phyloP scores from a whole-genome alignment of 2,113 vertebrate genomes.

The Panthera leo region DNA sequence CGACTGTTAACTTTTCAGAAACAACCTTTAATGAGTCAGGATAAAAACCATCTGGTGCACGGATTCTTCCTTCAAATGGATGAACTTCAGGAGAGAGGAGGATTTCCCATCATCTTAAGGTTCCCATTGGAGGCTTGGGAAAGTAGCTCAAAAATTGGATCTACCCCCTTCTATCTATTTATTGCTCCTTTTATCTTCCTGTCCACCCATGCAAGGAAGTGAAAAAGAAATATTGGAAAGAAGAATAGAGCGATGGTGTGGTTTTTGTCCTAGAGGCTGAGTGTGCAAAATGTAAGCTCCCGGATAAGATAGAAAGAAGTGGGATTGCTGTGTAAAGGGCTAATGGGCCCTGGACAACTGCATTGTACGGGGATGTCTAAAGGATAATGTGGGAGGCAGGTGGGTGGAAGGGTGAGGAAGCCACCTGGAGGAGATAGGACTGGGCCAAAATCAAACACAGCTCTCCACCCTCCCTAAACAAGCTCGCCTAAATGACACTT shows the following conservation, averaged over 20 bases:
- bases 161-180: background rate
- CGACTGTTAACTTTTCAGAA: slow-evolving; percentile 66
- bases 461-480: background rate
- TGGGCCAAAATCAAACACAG: background rate
- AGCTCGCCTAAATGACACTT: slow-evolving; percentile 52
- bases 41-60: slow-evolving; percentile 38
- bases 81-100: background rate
- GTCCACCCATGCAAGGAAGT: background rate
- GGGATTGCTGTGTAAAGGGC: background rate
- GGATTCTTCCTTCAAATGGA: background rate
- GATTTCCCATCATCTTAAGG: slow-evolving; percentile 15
- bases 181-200: background rate
- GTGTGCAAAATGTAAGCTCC: background rate
- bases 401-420: background rate
- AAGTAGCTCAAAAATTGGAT: background rate
- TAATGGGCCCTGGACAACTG: background rate
- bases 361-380: background rate
- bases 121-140: background rate
- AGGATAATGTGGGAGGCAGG: background rate
- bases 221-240: background rate
- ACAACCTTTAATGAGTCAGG: slow-evolving; percentile 60
- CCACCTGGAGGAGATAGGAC: background rate
- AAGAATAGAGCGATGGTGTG: background rate
- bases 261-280: slow-evolving; percentile 4
- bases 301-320: background rate